Conservation (phyloP, 2,113 vertebrate genomes). For the cattle (Bos taurus) region ARS-UCD2.0 NC_037338.1:27248501-27249000, state of each 20-base stretch:
- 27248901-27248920: background rate
- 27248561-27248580: background rate
- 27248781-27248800: background rate
- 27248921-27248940: background rate
- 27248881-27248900: background rate
- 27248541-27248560: background rate
- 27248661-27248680: slow-evolving; percentile 2
- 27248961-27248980: background rate
- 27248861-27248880: background rate
- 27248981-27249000: background rate
- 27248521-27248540: background rate
- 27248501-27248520: background rate
- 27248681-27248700: background rate
- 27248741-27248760: background rate
- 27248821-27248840: background rate
- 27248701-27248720: slow-evolving; percentile 45
- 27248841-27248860: background rate
- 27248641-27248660: background rate
- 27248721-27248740: slow-evolving; percentile 15
- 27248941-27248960: background rate
- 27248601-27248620: background rate
- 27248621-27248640: slow-evolving; percentile 27
- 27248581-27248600: background rate
- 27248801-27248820: background rate
- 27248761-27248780: background rate